Evolutionary conservation across 2,797 vertebrate genomes (phyloP), one percentile per base, ranked within the genome.

Genomic region (Cossypha heuglini): DNA sequence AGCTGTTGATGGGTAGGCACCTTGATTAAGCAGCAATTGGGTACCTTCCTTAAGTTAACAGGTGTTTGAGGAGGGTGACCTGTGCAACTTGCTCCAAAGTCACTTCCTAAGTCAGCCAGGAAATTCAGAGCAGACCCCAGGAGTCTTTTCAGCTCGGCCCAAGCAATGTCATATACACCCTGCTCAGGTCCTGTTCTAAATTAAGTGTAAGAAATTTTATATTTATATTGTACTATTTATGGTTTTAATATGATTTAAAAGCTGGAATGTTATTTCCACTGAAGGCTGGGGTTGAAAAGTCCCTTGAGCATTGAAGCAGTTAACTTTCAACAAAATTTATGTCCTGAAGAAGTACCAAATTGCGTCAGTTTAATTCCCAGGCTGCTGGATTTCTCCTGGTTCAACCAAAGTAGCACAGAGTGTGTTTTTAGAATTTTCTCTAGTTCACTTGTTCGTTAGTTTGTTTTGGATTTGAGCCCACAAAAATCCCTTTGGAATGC

Each of bases 401-500:
- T 96, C 83, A 68, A 75, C 75, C 86, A 4, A 90, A 95, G 86
- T 68, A 94, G 83, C 80, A 62, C 88, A 80, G 67, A 75, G 18
- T 59, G 29, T 86, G 73, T 76, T 96, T 88, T 76, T 67, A 86
- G 59, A 90, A 93, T 66, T 71, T 87, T 92, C 49, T 90, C 48
- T 71, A 79, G 68, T 84, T 95, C 82, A 54, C 94, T 96, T 96
- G 74, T 72, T 95, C 91, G 59, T 95, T 86, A 91, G 92, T 95
- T 96, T 77, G 28, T 64, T 92, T 95, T 96, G 88, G 92, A 95
- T 46, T 58, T 8, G 18, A 90, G 78, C 88, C 92, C 17, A n/a
- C 24, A 62, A 20, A 95, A 90, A 66, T 66, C 75, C 77, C 88
- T 1, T 4, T 21, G 79, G 95, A 81, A 71, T 10, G 40, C 16